Base-by-base conservation (phyloP, 2,888 invertebrate species). In the Torymus texanus region DNA sequence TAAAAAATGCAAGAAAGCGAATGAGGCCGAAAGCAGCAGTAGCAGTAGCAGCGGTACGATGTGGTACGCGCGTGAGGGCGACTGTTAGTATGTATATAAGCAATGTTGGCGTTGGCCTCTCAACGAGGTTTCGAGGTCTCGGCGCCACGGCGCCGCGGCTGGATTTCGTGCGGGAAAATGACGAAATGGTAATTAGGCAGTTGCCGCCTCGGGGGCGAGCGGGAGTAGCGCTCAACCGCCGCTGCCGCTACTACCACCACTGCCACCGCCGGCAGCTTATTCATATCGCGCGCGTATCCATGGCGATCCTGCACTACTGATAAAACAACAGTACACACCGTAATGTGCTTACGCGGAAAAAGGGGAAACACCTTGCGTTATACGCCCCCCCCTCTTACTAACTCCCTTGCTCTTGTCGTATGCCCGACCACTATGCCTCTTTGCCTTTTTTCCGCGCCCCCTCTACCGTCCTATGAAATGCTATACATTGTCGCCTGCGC, bases 271-370 rank as follows among this genome's bases (percentile, higher is more conserved):
- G 41, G 41, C 41, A 85, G 87, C 86, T 88, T 87, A 87, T 88
- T 88, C 86, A 87, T 88, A 86, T 86, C 84, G 85, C 86, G 90
- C 84, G 85, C 86, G 90, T 90, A 90, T 88, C 84, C 90, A 90
- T 90, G 90, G 87, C 88, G 87, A 90, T 90, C 86, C 85, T 88
- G 86, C 86, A 87, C 85, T 89, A 89, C 89, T 89, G 90, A 90
- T 90, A 90, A 90, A 90, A 90, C 89, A 90, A 90, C 89, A 89
- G 87, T 85, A 84, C 85, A 86, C 86, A 56, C 58, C 85, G 83
- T 87, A 86, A 86, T 87, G 85, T 85, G 84, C 85, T 86, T 86
- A 86, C 82, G 84, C 83, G 84, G 84, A 86, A 86, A 84, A 86
- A 83, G 81, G 81, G 85, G 84, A 82, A 61, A 67, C 67, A 29